Evolutionary conservation across 2,888 invertebrate genomes (phyloP), one percentile per base, ranked within the genome.

Genomic region (Cheilosia impressa): DNA sequence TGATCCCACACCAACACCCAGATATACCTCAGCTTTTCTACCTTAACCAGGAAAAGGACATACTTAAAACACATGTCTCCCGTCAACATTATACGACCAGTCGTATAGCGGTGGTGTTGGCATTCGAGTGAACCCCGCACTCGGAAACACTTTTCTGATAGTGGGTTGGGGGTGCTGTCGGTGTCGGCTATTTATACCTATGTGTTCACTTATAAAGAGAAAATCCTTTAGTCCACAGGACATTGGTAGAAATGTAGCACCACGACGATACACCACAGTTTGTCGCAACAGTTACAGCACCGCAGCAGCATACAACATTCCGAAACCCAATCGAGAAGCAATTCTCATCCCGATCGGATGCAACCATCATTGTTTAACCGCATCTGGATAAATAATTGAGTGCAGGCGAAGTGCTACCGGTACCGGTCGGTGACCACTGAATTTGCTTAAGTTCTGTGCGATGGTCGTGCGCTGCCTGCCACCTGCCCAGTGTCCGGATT

Each of bases 321-420:
- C 17, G 24, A 69, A 73, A 71, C 65, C 76, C 66, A 85, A 85
- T 85, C 85, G 85, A 85, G 81, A 85, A 68, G 72, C 76, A 81
- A 81, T 85, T 85, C 85, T 85, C 81, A 73, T 73, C 43, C 78
- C 73, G 83, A 73, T 78, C 73, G 57, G 73, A 73, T 68, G 45
- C 66, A 83, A 78, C 79, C 83, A 63, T 83, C 83, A 85, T 81
- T 85, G 85, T 77, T 77, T 72, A 72, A 85, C 85, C 85, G 68
- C 85, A 85, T 81, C 81, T 85, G 76, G 85, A 85, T 85, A 85
- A 85, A 85, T 81, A 85, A 85, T 85, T 85, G 85, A 85, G 85
- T 85, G 81, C 85, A 81, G 85, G 73, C 81, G 85, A 85, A 85
- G 85, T 85, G 81, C 85, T 85, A 85, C 76, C 81, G 71, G 38